Percentiles rank a stretch among this genome's conserved stretches.
Evolutionary conservation across 2,888 invertebrate species (phyloP).

Genomic region (Lasioglossum lativentre): DNA sequence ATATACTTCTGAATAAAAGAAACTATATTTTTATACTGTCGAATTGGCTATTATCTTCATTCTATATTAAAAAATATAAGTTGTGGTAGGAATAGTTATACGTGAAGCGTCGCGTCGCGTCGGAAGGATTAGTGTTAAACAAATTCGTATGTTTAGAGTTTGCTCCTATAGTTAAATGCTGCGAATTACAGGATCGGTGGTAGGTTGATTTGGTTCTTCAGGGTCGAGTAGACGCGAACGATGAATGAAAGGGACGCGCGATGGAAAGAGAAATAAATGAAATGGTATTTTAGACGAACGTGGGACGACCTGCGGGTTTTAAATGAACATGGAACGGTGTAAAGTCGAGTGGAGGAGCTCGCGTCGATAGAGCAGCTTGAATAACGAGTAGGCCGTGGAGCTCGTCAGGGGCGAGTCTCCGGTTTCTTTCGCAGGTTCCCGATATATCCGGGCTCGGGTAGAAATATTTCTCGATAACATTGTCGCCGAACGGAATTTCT

Average conservation of each 20-base stretch:
- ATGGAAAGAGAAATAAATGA: neutral
- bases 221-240: neutral
- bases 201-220: neutral
- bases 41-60: too few relatives aligned
- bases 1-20: too few relatives aligned
- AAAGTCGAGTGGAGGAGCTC: neutral
- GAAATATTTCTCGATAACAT: slow-evolving; percentile 59
- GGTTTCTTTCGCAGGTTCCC: slow-evolving; percentile 2
- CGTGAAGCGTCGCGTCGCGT: too few relatives aligned
- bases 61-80: too few relatives aligned
- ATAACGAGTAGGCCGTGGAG: neutral
- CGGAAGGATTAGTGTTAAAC: too few relatives aligned
- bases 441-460: slow-evolving; percentile 13
- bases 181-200: neutral
- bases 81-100: too few relatives aligned
- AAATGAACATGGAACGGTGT: neutral
- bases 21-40: too few relatives aligned
- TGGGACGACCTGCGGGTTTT: neutral
- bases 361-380: neutral
- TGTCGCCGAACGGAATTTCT: slow-evolving; percentile 51
- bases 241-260: neutral
- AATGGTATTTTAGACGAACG: neutral
- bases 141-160: neutral
- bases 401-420: neutral
- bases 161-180: neutral